A percentile compares a stretch with the other conserved stretches of the same genome.
phyloP scores from a whole-genome alignment of 37 sponge, comb jelly and placozoan species.

The Halisarca cf. caerulea region DNA sequence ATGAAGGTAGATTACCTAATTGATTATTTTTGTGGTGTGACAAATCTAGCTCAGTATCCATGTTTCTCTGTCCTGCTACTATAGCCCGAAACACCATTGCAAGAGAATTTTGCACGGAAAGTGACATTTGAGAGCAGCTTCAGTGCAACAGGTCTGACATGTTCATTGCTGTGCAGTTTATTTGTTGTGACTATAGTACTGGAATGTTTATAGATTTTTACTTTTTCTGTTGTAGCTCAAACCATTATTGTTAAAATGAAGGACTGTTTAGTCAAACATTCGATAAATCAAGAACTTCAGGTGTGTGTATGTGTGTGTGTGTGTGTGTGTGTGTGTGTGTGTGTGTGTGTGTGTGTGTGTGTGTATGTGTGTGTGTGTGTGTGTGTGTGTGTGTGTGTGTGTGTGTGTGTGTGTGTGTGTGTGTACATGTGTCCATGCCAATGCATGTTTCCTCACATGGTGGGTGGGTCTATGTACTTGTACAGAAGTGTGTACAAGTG shows the following conservation, averaged over 20 bases:
- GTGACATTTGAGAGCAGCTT: slow-evolving; percentile 55
- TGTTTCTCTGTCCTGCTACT: neutral
- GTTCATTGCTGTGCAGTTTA: neutral
- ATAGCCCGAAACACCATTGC: slow-evolving; percentile 3
- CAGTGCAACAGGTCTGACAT: slow-evolving; percentile 14
- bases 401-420: too few species aligned
- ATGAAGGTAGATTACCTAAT: too few species aligned
- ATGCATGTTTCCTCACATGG: too few species aligned
- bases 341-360: slow-evolving; percentile 17
- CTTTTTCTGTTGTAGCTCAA: neutral
- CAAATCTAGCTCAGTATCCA: too few species aligned
- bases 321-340: slow-evolving; percentile 19
- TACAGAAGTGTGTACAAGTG: too few species aligned
- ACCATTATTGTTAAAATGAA: slow-evolving; percentile 38
- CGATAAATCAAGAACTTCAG: neutral
- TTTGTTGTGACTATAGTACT: slow-evolving; percentile 16
- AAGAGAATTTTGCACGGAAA: slow-evolving; percentile 4
- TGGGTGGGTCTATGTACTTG: too few species aligned
- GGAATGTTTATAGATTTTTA: neutral
- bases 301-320: slow-evolving; percentile 28
- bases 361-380: too few species aligned
- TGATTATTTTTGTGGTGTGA: too few species aligned
- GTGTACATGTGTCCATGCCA: too few species aligned
- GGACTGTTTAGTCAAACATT: slow-evolving; percentile 26
- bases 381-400: too few species aligned